Evolutionary conservation across 2,888 invertebrate species (phyloP).

Genomic region (Lepidocyrtinus sp.): DNA sequence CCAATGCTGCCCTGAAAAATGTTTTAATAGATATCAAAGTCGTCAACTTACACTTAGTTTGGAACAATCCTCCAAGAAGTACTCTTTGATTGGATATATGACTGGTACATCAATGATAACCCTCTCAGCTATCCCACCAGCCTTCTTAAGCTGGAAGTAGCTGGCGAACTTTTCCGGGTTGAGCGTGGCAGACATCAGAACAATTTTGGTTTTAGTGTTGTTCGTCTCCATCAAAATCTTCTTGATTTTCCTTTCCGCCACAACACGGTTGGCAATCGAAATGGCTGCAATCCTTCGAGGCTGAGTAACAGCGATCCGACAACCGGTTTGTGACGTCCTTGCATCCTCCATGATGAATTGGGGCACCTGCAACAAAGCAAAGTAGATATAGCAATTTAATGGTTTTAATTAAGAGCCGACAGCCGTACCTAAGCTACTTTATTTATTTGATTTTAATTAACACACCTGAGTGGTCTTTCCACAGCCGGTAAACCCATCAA

Average conservation of each 20-base stretch:
- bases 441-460: background rate
- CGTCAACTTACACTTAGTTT: conserved; percentile 27
- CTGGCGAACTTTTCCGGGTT: conserved; percentile 81
- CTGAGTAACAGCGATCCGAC: conserved; percentile 89
- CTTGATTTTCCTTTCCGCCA: conserved; percentile 84
- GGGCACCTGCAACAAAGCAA: conserved; percentile 79
- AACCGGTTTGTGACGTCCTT: conserved; percentile 77
- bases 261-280: conserved; percentile 88
- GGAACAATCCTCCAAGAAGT: conserved; percentile 52
- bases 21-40: too few species aligned
- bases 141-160: conserved; percentile 75
- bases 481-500: conserved; percentile 86
- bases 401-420: background rate
- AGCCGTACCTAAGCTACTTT: too few species aligned
- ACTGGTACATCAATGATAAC: conserved; percentile 20
- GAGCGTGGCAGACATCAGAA: conserved; percentile 97
- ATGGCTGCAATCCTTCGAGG: conserved; percentile 95
- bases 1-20: too few species aligned
- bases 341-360: conserved; percentile 92
- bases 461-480: conserved; percentile 75
- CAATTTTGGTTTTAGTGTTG: conserved; percentile 79
- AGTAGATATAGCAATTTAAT: background rate
- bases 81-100: conserved; percentile 38
- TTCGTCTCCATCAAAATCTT: conserved; percentile 80
- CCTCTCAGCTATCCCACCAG: background rate